Percentiles rank a stretch among this genome's conserved stretches.
These are phyloP conservation scores for Hassar affinis DNA, from an alignment of 2,113 vertebrate genomes.

Conservation along the genomic window DNA sequence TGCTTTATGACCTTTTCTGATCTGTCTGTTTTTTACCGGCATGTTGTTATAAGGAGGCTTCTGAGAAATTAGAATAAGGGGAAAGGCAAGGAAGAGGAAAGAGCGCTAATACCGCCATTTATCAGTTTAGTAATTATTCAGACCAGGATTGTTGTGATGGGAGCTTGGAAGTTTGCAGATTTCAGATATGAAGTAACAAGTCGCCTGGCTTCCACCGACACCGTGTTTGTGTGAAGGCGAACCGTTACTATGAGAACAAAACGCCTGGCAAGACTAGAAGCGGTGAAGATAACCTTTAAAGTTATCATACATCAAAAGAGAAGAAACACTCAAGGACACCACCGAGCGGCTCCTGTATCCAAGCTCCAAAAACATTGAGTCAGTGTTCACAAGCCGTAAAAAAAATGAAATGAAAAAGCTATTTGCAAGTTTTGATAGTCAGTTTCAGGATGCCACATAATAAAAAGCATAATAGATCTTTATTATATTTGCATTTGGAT, in stretches of 20 bases:
- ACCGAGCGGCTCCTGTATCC: slow-evolving; percentile 27
- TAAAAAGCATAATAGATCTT: not conserved
- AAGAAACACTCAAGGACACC: slow-evolving; percentile 55
- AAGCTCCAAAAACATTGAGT: slow-evolving; percentile 21
- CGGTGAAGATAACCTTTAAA: slow-evolving; percentile 54
- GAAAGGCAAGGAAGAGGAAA: not conserved
- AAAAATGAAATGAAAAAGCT: too few relatives aligned
- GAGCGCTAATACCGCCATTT: not conserved
- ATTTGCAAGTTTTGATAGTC: not conserved
- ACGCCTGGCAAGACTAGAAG: slow-evolving; percentile 52
- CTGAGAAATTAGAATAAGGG: not conserved
- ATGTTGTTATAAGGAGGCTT: slow-evolving; percentile 2
- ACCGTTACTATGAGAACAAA: slow-evolving; percentile 49
- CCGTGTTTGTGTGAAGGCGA: slow-evolving; percentile 49
- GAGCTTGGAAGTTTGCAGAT: not conserved
- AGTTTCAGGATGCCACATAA: not conserved
- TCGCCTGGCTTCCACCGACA: not conserved
- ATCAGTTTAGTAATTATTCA: slow-evolving; percentile 5
- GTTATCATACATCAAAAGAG: slow-evolving; percentile 53
- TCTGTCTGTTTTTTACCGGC: slow-evolving; percentile 1
- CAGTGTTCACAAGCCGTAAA: not conserved
- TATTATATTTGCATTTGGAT: too few relatives aligned
- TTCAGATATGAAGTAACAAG: slow-evolving; percentile 2
- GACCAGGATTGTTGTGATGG: slow-evolving; percentile 1
- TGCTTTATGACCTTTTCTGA: slow-evolving; percentile 21